These are phyloP conservation scores for Paralinhomoeus sp. DNA, from an alignment of 2,888 invertebrate genomes.

Conservation along the genomic window DNA sequence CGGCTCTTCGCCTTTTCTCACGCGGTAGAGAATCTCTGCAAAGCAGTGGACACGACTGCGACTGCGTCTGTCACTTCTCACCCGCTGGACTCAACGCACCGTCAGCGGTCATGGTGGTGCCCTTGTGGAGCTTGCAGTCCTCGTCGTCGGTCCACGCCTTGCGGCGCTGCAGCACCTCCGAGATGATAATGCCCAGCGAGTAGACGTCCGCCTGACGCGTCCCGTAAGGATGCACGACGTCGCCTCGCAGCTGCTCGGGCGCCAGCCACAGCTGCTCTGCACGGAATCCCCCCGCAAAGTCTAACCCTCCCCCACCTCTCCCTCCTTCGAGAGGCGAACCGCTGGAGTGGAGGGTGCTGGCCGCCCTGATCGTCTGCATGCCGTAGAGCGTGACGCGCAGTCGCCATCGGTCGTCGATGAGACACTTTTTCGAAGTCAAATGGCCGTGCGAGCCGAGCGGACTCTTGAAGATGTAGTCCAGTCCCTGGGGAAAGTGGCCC, in stretches of 20 bases:
- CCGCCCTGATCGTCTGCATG: neutral
- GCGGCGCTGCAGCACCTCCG: conserved; percentile 1
- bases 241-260: conserved; percentile 7
- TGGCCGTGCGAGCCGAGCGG: conserved; percentile 4
- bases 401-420: conserved; percentile 6
- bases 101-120: no score
- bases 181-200: neutral
- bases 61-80: no score
- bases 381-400: conserved; percentile 5
- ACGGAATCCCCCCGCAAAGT: neutral
- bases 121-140: no score
- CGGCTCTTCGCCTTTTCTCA: conserved; percentile 2
- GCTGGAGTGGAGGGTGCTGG: no score
- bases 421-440: conserved; percentile 6
- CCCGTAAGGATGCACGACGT: neutral
- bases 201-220: conserved; percentile 2
- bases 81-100: no score
- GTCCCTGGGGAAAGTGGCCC: conserved; percentile 2
- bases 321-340: no score
- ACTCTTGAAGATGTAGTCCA: conserved; percentile 2
- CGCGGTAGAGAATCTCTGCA: conserved; percentile 3
- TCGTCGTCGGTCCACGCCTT: no score
- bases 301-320: no score
- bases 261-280: conserved; percentile 9
- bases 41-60: no score